Conservation (phyloP, 2,888 invertebrate genomes). For the Eupeodes latifasciatus region DNA sequence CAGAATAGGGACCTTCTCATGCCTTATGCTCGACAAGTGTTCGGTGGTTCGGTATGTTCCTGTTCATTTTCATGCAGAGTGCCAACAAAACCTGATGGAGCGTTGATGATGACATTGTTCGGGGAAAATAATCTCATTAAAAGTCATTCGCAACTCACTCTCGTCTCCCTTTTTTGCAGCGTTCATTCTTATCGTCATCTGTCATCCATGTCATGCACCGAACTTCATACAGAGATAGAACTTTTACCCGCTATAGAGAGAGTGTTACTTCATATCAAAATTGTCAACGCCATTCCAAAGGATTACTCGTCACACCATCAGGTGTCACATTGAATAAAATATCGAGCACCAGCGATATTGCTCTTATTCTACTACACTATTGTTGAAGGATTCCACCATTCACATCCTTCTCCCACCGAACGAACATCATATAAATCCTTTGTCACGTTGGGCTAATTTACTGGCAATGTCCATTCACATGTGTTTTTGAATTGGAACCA, state of each 20-base stretch:
- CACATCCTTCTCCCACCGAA: neutral
- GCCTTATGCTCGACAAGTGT: neutral
- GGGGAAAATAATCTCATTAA: conserved; percentile 66
- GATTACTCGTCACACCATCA: conserved; percentile 52
- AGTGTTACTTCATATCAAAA: conserved; percentile 56
- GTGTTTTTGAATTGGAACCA: conserved; percentile 29
- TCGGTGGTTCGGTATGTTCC: neutral
- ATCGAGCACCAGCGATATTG: conserved; percentile 47
- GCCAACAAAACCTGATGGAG: conserved; percentile 51
- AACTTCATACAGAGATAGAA: conserved; percentile 24
- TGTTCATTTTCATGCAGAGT: conserved; percentile 38
- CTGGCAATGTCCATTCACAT: conserved; percentile 42
- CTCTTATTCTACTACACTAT: neutral
- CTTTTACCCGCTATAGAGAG: conserved; percentile 3
- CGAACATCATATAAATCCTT: conserved; percentile 5
- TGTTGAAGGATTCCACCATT: no score
- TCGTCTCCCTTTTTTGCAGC: neutral
- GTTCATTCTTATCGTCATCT: neutral
- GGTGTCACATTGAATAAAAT: conserved; percentile 55
- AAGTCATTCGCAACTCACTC: conserved; percentile 33
- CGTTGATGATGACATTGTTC: conserved; percentile 65
- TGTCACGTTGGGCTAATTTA: conserved; percentile 50
- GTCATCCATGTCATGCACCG: conserved; percentile 10
- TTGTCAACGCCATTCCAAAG: conserved; percentile 48
- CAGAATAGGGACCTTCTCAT: neutral